Conservation (phyloP, 1,140 invertebrate species). For the Philopotamus ludificatus region DNA sequence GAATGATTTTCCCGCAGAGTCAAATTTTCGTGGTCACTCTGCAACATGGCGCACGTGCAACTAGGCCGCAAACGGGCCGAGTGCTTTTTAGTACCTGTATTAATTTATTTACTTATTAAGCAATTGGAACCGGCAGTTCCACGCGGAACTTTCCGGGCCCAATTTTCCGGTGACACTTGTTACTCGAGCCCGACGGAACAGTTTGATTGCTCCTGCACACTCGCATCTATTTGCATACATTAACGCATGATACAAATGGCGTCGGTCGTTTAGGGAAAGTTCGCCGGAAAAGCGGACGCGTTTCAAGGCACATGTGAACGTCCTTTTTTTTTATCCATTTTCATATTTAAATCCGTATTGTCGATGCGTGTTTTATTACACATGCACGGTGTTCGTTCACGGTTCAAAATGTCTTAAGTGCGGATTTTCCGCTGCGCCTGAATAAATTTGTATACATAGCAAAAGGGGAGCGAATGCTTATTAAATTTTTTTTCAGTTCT, state of each 20-base stretch:
- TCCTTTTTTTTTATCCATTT: too few species aligned
- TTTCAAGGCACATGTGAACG: neutral
- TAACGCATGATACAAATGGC: neutral
- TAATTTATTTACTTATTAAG: neutral
- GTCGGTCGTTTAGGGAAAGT: neutral
- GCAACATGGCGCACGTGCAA: too few species aligned
- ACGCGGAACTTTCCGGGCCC: neutral
- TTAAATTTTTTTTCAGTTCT: conserved; percentile 22
- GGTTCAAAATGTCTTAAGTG: too few species aligned
- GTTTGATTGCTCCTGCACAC: neutral
- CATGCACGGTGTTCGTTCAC: too few species aligned
- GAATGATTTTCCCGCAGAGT: too few species aligned
- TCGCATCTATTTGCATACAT: neutral
- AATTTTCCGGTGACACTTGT: too few species aligned
- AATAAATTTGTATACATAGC: conserved; percentile 9
- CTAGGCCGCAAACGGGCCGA: too few species aligned
- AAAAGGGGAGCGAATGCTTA: conserved; percentile 3
- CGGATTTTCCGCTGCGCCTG: neutral
- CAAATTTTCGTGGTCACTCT: too few species aligned
- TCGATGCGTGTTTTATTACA: too few species aligned
- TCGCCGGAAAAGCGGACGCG: neutral
- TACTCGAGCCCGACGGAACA: too few species aligned
- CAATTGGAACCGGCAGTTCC: neutral
- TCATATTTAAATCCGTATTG: too few species aligned
- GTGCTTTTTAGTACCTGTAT: neutral